Percentiles rank a stretch among this genome's conserved stretches.
Evolutionary conservation across 2,888 invertebrate species (phyloP).

Genomic region (Apamea crenata): DNA sequence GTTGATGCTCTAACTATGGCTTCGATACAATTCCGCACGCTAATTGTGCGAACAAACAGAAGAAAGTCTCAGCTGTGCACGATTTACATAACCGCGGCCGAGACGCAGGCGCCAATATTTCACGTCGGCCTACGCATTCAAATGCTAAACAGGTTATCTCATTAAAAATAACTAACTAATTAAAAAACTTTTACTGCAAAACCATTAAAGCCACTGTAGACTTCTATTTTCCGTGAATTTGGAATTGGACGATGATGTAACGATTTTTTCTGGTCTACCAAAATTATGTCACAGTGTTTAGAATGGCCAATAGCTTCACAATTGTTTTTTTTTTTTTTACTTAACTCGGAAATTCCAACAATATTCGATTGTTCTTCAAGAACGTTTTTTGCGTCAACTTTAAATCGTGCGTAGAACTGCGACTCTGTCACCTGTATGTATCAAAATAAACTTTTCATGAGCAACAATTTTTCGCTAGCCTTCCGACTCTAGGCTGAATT

Average conservation of each 20-base stretch:
- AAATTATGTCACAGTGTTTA: slow-evolving; percentile 32
- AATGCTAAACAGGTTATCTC: slow-evolving; percentile 55
- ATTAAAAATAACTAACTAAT: slow-evolving; percentile 25
- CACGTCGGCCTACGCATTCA: slow-evolving; percentile 51
- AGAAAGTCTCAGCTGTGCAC: slow-evolving; percentile 74
- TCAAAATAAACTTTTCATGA: not conserved
- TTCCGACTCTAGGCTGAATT: slow-evolving; percentile 37
- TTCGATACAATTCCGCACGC: slow-evolving; percentile 66
- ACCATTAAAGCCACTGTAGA: not conserved
- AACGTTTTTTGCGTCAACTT: slow-evolving; percentile 2
- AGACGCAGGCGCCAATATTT: slow-evolving; percentile 56
- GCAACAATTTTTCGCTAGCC: slow-evolving; percentile 43
- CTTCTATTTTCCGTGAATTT: slow-evolving; percentile 5
- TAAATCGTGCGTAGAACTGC: not conserved
- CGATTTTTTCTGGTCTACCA: slow-evolving; percentile 9
- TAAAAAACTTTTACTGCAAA: slow-evolving; percentile 15
- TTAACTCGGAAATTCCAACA: not conserved
- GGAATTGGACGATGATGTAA: slow-evolving; percentile 37
- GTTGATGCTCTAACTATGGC: slow-evolving; percentile 30
- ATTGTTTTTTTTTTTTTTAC: slow-evolving; percentile 3
- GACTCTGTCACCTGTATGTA: slow-evolving; percentile 5
- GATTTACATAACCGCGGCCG: slow-evolving; percentile 75
- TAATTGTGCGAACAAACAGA: slow-evolving; percentile 74
- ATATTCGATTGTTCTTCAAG: slow-evolving; percentile 26
- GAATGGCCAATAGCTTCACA: slow-evolving; percentile 3